These are phyloP conservation scores for Idaea dimidiata DNA, from an alignment of 2,888 invertebrate genomes.

Conservation along the genomic window DNA sequence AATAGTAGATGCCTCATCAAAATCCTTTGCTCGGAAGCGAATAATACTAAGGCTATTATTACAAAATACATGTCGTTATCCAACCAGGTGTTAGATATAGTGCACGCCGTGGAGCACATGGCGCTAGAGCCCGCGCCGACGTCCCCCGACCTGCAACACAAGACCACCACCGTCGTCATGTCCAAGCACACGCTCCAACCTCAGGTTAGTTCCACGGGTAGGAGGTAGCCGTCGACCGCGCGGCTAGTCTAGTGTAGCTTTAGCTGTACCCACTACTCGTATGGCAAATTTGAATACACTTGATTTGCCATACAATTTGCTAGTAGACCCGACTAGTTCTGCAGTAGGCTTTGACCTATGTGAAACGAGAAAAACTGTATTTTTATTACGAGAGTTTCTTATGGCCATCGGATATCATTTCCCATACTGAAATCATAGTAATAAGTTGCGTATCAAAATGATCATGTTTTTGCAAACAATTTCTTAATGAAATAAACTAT, in stretches of 20 bases:
- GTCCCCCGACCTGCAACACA: slow-evolving; percentile 87
- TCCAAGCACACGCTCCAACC: slow-evolving; percentile 94
- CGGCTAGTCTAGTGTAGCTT: too few relatives aligned
- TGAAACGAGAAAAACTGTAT: not conserved
- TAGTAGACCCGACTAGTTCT: not conserved
- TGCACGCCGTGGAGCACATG: slow-evolving; percentile 92
- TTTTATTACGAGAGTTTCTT: not conserved
- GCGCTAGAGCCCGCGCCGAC: slow-evolving; percentile 85
- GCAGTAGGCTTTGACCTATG: not conserved
- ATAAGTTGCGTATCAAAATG: too few relatives aligned
- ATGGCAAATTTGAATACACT: not conserved
- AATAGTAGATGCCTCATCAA: too few relatives aligned
- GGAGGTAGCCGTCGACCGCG: too few relatives aligned
- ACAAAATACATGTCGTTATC: not conserved
- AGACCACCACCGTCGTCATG: slow-evolving; percentile 96
- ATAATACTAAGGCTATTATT: too few relatives aligned
- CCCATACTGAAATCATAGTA: too few relatives aligned
- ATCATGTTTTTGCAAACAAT: too few relatives aligned
- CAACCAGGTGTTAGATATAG: slow-evolving; percentile 90
- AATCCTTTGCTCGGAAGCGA: too few relatives aligned
- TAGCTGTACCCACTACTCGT: too few relatives aligned
- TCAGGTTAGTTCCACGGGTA: slow-evolving; percentile 66
- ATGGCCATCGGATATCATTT: too few relatives aligned
- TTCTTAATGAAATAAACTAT: too few relatives aligned
- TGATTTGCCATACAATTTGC: too few relatives aligned